Conservation (phyloP, 2,888 invertebrate species). For the Meandrusa payeni region DNA sequence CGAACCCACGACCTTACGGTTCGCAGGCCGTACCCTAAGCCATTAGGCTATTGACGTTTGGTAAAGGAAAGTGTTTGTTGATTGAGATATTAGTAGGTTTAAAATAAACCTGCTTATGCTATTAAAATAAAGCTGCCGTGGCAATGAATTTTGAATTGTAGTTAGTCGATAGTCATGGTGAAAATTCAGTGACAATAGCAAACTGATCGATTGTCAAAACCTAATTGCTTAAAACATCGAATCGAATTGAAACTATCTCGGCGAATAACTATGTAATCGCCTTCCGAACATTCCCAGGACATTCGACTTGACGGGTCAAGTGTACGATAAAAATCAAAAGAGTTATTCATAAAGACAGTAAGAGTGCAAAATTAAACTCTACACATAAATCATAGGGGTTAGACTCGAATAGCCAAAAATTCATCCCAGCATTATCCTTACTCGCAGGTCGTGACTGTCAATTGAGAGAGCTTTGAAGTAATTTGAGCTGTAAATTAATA, state of each 20-base stretch:
- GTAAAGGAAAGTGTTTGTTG: too few relatives aligned
- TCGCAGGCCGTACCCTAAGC: too few relatives aligned
- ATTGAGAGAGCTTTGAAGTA: constrained; percentile 28
- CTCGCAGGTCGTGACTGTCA: constrained; percentile 68
- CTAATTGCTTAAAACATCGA: constrained; percentile 13
- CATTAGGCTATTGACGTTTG: too few relatives aligned
- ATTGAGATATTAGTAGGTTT: too few relatives aligned
- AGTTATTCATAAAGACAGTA: constrained; percentile 48
- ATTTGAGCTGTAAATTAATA: constrained; percentile 29
- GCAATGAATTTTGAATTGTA: too few relatives aligned
- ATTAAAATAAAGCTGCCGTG: too few relatives aligned
- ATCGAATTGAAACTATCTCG: constrained; percentile 36
- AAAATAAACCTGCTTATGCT: too few relatives aligned
- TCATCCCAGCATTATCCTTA: constrained; percentile 67
- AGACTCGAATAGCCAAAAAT: constrained; percentile 35
- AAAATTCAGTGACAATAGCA: too few relatives aligned
- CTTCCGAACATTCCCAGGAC: constrained; percentile 70
- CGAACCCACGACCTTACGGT: too few relatives aligned
- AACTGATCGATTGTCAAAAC: too few relatives aligned
- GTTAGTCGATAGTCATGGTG: too few relatives aligned
- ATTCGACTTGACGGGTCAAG: constrained; percentile 71
- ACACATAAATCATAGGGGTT: constrained; percentile 29
- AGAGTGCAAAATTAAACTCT: constrained; percentile 36
- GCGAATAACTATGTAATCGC: constrained; percentile 56
- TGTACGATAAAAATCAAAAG: constrained; percentile 68